Conservation (phyloP, 2,113 vertebrate genomes). For the Calyptomena viridis region DNA sequence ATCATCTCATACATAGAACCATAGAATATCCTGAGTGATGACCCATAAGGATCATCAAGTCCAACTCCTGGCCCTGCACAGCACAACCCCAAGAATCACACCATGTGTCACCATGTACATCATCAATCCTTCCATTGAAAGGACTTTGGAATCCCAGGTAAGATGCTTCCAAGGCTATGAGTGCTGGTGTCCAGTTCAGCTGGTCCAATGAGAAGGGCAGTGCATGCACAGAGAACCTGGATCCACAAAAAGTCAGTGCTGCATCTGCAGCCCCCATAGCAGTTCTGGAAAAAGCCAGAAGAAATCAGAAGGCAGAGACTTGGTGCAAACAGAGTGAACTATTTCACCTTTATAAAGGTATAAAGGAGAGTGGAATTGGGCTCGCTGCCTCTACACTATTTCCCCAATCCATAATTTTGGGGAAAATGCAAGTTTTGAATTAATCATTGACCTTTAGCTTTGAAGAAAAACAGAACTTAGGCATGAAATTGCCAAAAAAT, state of each 20-base stretch:
- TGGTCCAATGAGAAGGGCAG: neutral
- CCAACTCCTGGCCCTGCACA: neutral
- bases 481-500: constrained; percentile 23
- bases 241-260: neutral
- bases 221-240: neutral
- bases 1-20: constrained; percentile 38
- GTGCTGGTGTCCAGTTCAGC: neutral
- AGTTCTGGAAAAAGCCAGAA: neutral
- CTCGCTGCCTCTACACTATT: constrained; percentile 8
- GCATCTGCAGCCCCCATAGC: neutral
- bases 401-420: neutral
- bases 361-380: neutral
- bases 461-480: constrained; percentile 41
- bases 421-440: neutral
- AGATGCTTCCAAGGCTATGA: constrained; percentile 66
- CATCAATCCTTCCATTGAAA: constrained; percentile 61
- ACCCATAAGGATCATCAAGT: neutral
- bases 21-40: neutral
- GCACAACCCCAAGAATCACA: neutral
- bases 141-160: constrained; percentile 72
- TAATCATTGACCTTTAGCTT: constrained; percentile 49
- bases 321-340: neutral
- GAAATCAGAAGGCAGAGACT: neutral
- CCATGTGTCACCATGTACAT: neutral
- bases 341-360: neutral